phyloP scores from a whole-genome alignment of 2,888 invertebrate species.

The Gerosis bhagava region DNA sequence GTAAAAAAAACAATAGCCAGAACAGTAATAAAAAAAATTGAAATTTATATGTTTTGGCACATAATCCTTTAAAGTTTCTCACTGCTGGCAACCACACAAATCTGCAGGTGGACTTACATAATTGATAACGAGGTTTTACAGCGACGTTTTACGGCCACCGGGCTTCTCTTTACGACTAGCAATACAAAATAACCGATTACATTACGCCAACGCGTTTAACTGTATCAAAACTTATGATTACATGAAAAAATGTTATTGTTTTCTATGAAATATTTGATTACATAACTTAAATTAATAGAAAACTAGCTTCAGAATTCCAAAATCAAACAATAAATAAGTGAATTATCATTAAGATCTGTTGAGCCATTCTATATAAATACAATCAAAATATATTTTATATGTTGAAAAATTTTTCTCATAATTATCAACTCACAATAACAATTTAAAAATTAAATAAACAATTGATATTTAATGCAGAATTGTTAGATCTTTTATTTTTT shows the following conservation, averaged over 20 bases:
- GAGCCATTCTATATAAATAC: no score
- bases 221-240: neutral
- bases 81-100: conserved; percentile 47
- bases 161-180: conserved; percentile 17
- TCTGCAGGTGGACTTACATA: conserved; percentile 59
- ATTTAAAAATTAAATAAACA: no score
- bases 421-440: no score
- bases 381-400: no score
- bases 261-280: neutral
- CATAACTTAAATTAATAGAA: neutral
- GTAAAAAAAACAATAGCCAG: no score
- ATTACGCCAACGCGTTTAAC: conserved; percentile 17
- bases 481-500: no score
- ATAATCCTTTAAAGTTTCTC: conserved; percentile 34
- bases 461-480: no score
- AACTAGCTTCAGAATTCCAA: neutral
- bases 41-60: conserved; percentile 36
- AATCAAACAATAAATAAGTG: no score
- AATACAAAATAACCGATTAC: conserved; percentile 10
- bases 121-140: conserved; percentile 71
- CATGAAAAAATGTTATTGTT: neutral
- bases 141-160: conserved; percentile 50
- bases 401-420: no score
- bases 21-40: neutral
- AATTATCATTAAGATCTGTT: no score